Evolutionary conservation across 2,888 invertebrate species (phyloP).

Genomic region (Tachystola acroxantha): DNA sequence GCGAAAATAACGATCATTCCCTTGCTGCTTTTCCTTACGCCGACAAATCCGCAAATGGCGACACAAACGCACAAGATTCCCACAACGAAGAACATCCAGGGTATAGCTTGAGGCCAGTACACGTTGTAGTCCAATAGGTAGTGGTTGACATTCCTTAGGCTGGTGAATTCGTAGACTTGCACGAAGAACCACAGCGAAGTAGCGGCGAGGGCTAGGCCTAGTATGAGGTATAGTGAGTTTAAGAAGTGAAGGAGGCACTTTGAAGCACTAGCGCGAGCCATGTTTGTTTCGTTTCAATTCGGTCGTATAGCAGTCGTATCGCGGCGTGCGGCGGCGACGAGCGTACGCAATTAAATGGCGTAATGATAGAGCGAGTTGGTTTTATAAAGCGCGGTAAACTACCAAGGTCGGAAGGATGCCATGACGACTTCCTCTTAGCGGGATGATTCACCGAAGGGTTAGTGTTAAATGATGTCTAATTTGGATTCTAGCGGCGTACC

Average conservation of each 20-base stretch:
- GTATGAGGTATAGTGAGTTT: slow-evolving; percentile 29
- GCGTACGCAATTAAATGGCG: slow-evolving; percentile 39
- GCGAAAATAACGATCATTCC: slow-evolving; percentile 42
- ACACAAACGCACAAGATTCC: slow-evolving; percentile 48
- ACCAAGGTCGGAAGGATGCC: slow-evolving; percentile 20
- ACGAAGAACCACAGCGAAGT: slow-evolving; percentile 42
- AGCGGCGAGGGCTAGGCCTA: slow-evolving; percentile 31
- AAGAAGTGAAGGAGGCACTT: slow-evolving; percentile 31
- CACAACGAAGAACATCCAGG: slow-evolving; percentile 60
- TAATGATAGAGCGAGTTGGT: slow-evolving; percentile 16
- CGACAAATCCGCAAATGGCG: slow-evolving; percentile 50
- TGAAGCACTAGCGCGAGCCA: slow-evolving; percentile 23
- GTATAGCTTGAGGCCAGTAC: slow-evolving; percentile 66
- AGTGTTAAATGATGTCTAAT: slow-evolving; percentile 12
- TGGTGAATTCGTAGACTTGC: slow-evolving; percentile 38
- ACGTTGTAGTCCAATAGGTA: slow-evolving; percentile 62
- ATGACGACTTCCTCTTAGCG: slow-evolving; percentile 14
- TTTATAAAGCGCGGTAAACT: slow-evolving; percentile 27
- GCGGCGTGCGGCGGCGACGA: slow-evolving; percentile 18
- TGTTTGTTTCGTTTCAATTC: slow-evolving; percentile 14
- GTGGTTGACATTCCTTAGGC: slow-evolving; percentile 45
- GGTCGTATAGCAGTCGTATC: background rate
- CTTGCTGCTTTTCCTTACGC: slow-evolving; percentile 44
- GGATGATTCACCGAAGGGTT: slow-evolving; percentile 13
- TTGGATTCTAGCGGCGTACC: slow-evolving; percentile 8